Evolutionary conservation across 2,888 invertebrate genomes (phyloP).

Genomic region (Leptinotarsa peninsularis): DNA sequence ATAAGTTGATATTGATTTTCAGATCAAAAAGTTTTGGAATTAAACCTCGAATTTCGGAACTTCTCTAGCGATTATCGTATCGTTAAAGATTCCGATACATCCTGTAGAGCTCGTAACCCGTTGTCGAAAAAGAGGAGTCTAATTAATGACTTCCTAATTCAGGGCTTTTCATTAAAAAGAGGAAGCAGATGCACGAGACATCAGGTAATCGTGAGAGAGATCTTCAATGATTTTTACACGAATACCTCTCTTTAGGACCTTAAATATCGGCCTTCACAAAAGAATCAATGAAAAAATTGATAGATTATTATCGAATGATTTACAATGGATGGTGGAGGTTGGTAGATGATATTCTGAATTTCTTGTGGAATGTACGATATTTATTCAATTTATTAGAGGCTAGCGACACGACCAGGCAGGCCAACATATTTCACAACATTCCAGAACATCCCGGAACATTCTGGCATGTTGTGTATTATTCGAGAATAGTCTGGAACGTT

Average conservation of each 20-base stretch:
- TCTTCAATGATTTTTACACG: slow-evolving; percentile 17
- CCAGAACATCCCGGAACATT: too few relatives aligned
- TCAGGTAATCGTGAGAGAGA: slow-evolving; percentile 13
- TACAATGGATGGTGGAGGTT: neutral
- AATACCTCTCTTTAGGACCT: slow-evolving; percentile 11
- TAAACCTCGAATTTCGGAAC: neutral
- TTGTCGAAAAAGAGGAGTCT: slow-evolving; percentile 4
- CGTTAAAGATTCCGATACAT: neutral
- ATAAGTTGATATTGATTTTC: too few relatives aligned
- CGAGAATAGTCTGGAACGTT: too few relatives aligned
- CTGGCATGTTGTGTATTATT: too few relatives aligned
- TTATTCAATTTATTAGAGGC: neutral
- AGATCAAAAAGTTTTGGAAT: too few relatives aligned
- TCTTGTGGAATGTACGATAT: neutral
- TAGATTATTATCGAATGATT: neutral
- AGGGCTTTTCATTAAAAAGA: slow-evolving; percentile 16
- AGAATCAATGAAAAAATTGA: neutral
- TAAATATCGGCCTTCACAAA: slow-evolving; percentile 7
- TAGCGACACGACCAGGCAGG: too few relatives aligned
- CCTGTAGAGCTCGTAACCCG: slow-evolving; percentile 7
- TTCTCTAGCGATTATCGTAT: slow-evolving; percentile 1
- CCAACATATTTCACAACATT: too few relatives aligned
- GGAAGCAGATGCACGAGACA: slow-evolving; percentile 28
- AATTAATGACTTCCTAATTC: slow-evolving; percentile 27
- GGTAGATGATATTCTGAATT: neutral